Percentiles rank a stretch among this genome's conserved stretches.
phyloP scores from a whole-genome alignment of 92 coral and sea anemone genomes.

The Galaxea fascicularis region DNA sequence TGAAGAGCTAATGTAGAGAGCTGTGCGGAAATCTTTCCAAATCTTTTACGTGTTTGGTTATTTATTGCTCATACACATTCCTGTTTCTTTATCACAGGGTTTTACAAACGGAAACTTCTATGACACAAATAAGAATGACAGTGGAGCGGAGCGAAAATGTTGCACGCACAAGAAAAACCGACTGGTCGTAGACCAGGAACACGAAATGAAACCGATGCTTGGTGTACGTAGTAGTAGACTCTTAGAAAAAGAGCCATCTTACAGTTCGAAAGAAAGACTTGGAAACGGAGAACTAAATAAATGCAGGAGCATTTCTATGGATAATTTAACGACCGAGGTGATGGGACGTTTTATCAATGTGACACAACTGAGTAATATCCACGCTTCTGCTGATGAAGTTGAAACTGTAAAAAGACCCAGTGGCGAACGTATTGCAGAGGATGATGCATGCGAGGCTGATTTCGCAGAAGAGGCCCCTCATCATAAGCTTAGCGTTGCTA shows the following conservation, averaged over 20 bases:
- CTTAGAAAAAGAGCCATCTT: constrained; percentile 5
- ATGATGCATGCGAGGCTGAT: constrained; percentile 5
- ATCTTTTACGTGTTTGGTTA: not conserved
- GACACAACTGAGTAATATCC: constrained; percentile 35
- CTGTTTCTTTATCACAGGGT: not conserved
- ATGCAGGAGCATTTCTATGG: constrained; percentile 39
- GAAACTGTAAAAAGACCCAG: constrained; percentile 5
- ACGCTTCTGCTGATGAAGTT: constrained; percentile 9
- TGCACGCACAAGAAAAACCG: constrained; percentile 39
- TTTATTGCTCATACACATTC: not conserved
- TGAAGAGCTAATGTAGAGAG: no score
- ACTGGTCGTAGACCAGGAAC: constrained; percentile 11
- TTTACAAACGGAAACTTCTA: constrained; percentile 2
- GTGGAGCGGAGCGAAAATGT: not conserved
- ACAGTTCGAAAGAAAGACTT: constrained; percentile 14
- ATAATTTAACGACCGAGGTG: constrained; percentile 34
- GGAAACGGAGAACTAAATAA: constrained; percentile 45
- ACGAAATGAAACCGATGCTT: constrained; percentile 51
- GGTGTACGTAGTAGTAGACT: constrained; percentile 33
- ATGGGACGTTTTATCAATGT: constrained; percentile 64
- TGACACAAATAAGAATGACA: constrained; percentile 6
- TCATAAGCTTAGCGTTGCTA: constrained; percentile 48
- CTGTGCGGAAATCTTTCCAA: no score
- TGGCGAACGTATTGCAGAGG: constrained; percentile 35
- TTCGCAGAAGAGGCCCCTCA: constrained; percentile 54